Conservation (phyloP, 2,797 vertebrate species). For the Lophius americanus region DNA sequence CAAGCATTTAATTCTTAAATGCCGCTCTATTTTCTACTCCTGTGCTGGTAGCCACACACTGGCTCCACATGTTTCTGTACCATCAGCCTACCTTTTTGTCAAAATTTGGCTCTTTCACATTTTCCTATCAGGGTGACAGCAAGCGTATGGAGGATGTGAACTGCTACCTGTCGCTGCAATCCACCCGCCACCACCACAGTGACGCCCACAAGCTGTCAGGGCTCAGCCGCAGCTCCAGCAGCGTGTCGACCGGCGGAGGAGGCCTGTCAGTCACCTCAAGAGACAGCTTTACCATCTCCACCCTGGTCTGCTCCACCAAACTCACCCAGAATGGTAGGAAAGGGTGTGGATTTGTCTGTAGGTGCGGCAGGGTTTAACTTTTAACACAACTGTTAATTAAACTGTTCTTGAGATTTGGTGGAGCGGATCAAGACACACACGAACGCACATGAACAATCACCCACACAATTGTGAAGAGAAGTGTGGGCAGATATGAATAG, state of each 20-base stretch:
- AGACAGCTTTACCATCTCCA: constrained; percentile 92
- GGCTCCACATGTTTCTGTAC: background rate
- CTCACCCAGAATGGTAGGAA: constrained; percentile 94
- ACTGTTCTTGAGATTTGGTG: constrained; percentile 14
- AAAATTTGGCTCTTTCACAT: background rate
- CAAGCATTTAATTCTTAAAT: background rate
- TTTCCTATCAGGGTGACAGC: constrained; percentile 89
- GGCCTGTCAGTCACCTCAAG: constrained; percentile 92
- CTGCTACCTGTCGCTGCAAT: constrained; percentile 87
- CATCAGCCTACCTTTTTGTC: background rate
- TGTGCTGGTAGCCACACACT: constrained; percentile 10
- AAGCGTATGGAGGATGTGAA: constrained; percentile 96
- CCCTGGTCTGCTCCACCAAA: constrained; percentile 97
- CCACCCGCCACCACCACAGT: constrained; percentile 81
- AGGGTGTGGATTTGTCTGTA: constrained; percentile 9
- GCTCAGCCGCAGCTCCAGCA: constrained; percentile 86
- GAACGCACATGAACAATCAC: constrained; percentile 1
- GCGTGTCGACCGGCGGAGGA: constrained; percentile 63
- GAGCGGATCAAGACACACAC: background rate
- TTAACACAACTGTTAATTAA: background rate
- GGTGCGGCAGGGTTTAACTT: constrained; percentile 9
- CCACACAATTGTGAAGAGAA: constrained; percentile 9
- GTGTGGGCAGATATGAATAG: constrained; percentile 12
- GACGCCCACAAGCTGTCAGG: constrained; percentile 83
- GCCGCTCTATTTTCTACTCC: background rate